phyloP scores from a whole-genome alignment of 2,113 vertebrate genomes.

The Alces alces region DNA sequence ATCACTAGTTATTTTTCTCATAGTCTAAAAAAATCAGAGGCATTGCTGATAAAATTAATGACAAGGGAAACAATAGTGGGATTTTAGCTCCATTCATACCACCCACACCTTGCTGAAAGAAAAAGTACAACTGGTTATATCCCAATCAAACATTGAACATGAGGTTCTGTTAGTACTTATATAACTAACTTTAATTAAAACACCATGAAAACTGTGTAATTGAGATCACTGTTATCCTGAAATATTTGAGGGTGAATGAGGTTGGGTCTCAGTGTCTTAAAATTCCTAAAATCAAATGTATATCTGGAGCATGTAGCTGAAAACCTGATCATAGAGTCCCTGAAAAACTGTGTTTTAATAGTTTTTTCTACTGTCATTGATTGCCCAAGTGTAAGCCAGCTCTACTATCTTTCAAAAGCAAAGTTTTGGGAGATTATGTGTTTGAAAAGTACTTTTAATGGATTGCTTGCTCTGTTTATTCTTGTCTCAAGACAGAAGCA shows the following conservation, averaged over 20 bases:
- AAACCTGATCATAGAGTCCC: neutral
- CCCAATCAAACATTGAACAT: conserved; percentile 2
- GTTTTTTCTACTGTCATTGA: neutral
- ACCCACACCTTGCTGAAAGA: conserved; percentile 41
- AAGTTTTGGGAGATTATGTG: neutral
- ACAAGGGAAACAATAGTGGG: conserved; percentile 12
- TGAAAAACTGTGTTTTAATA: neutral
- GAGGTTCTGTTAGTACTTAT: neutral
- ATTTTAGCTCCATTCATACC: conserved; percentile 52
- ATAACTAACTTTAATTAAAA: conserved; percentile 41
- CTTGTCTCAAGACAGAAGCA: conserved; percentile 25
- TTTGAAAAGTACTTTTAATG: conserved; percentile 46
- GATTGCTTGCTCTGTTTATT: conserved; percentile 53
- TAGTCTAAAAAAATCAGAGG: conserved; percentile 43
- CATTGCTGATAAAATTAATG: conserved; percentile 51
- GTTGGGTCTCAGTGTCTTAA: neutral
- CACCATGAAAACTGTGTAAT: conserved; percentile 14
- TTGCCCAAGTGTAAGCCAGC: neutral
- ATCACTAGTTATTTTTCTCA: conserved; percentile 45
- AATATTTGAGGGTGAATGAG: neutral
- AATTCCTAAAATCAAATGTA: neutral
- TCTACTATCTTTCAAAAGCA: neutral
- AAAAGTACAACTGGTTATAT: conserved; percentile 55
- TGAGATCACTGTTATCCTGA: conserved; percentile 17
- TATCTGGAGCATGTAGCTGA: neutral